Base-by-base conservation (phyloP, 2,888 invertebrate species). In the Drosophila mimetica region DNA sequence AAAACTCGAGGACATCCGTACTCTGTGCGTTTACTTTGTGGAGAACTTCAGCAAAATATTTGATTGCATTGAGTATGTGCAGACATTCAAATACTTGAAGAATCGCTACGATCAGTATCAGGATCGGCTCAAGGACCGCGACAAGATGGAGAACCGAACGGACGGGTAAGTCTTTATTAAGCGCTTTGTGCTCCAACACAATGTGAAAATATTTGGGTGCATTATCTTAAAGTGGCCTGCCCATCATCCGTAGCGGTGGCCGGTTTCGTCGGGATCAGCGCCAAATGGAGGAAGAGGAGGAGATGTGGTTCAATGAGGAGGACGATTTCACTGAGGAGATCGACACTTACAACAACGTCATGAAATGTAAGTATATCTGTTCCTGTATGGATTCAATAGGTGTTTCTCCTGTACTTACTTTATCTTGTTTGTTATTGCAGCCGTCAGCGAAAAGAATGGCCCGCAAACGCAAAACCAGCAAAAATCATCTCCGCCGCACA, bases 241-340 rank as follows among this genome's bases (percentile, higher is more conserved):
- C 97, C 64, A 95, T 97, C 88, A 93, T 98, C 79, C 94, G 97
- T 76, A 95, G 94, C 80, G 88, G 83, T 89, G 89, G 84, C 59
- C 94, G 98, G 77, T 98, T 96, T 92, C 94, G 98, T 73, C 94
- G 98, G 74, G 98, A 99, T 92, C 97, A 97, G 82, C 94, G 98
- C 59, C 96, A 97, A 91, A 94, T 98, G 88, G 99, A 99, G 77
- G 98, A 99, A 90, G 99, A 99, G 86, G 99, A 99, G 90, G 99
- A 99, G 92, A 97, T 98, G 95, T 99, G 98, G 98, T 99, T 99
- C 92, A 98, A 98, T 90, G 98, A 98, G 87, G 99, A 99, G 77
- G 98, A 98, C 90, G 98, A 97, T 90, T 95, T 96, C 75, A 96
- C 97, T 71, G 97, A 97, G 89, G 96, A 95, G 71, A 89, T 91